Evolutionary conservation across 1,140 invertebrate species (phyloP), one percentile per base, ranked within the genome.

Genomic region (Ridgeia piscesae): DNA sequence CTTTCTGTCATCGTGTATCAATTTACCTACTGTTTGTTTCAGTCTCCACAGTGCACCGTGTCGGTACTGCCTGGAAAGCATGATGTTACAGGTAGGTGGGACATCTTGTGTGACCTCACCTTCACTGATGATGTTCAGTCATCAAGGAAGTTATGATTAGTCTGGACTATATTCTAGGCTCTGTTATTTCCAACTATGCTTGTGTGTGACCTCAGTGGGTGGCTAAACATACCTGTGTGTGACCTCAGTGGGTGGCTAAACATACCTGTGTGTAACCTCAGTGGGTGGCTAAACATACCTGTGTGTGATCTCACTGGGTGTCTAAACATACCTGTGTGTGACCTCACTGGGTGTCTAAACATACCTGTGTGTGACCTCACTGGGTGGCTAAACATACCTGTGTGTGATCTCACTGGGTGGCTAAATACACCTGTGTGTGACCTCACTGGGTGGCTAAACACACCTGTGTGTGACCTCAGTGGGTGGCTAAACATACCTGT

Each of bases 11-110:
- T n/a, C n/a, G n/a, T n/a, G n/a, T n/a, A n/a, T n/a, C n/a, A n/a
- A n/a, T n/a, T n/a, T n/a, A n/a, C n/a, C n/a, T n/a, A n/a, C n/a
- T 91, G 50, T 35, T 50, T 42, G 50, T 95, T 95, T 91, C 93
- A 97, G 97, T 93, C 97, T 98, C 95, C 97, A 97, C 92, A 98
- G 98, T 93, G 97, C 97, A 91, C 97, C 98, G 91, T 99, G 98
- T 96, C 97, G 97, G 94, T 97, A 97, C 90, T 99, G 98, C 95
- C 96, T 99, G 77, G 95, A 96, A 92, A 96, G 94, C 93, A 96
- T 96, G 95, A 95, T 95, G 94, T 92, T 96, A 91, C 95, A 96
- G 95, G 95, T 96, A 93, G 94, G 92, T 88, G 2, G 50, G n/a
- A 92, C 33, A 89, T 91, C n/a, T 35, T 31, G 77, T 34, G 91